Conservation (phyloP, 2,888 invertebrate species). For the Xanthia togata region DNA sequence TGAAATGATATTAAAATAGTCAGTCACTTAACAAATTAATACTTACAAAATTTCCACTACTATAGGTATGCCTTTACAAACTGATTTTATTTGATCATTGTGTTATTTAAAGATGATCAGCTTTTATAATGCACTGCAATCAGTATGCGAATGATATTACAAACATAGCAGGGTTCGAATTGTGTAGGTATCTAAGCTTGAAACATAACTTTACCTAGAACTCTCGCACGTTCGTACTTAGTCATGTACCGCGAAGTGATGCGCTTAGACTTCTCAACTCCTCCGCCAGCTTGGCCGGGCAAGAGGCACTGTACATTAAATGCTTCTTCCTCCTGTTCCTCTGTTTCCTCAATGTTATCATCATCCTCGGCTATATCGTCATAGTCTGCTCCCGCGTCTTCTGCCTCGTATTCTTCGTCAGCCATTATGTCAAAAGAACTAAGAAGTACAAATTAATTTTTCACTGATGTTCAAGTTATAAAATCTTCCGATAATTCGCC, state of each 20-base stretch:
- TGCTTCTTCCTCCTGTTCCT: slow-evolving; percentile 96
- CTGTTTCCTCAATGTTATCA: slow-evolving; percentile 96
- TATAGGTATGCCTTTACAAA: too few species aligned
- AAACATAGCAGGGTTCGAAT: not conserved
- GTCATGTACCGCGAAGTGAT: slow-evolving; percentile 99
- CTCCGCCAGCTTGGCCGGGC: slow-evolving; percentile 94
- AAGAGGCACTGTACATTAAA: slow-evolving; percentile 96
- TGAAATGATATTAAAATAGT: slow-evolving; percentile 61
- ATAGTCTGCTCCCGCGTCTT: slow-evolving; percentile 95
- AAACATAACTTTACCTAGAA: slow-evolving; percentile 77
- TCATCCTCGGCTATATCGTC: slow-evolving; percentile 96
- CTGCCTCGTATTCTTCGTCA: slow-evolving; percentile 96
- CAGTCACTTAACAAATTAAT: not conserved
- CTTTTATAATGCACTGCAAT: not conserved
- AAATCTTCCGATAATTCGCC: not conserved
- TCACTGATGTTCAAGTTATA: not conserved
- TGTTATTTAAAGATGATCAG: not conserved
- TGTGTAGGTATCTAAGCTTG: not conserved
- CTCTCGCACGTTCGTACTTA: slow-evolving; percentile 92
- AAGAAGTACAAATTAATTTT: not conserved
- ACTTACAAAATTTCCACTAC: not conserved
- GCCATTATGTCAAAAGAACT: slow-evolving; percentile 88
- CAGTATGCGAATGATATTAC: not conserved
- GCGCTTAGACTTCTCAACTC: slow-evolving; percentile 96
- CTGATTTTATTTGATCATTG: not conserved